Evolutionary conservation across 2,888 invertebrate genomes (phyloP), one percentile per base, ranked within the genome.

Genomic region (Aleiodes alternator): DNA sequence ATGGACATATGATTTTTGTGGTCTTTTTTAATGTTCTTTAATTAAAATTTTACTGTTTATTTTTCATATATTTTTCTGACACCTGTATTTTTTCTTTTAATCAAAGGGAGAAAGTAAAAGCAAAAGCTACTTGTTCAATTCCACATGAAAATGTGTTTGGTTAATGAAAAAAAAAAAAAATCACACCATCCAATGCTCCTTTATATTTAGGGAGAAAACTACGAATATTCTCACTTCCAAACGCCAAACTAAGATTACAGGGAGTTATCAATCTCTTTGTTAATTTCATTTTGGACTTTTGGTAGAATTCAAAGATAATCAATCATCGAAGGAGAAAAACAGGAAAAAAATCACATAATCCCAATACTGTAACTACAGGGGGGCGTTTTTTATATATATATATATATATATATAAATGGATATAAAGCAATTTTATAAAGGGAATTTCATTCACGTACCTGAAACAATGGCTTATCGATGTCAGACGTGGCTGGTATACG

Each of bases 401-500:
- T 6, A 2, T 34, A 3, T 23, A 38, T 38, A 38, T 55, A 14
- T 51, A 11, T 14, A 56, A 14, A 61, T 34, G 34, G 38, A 51
- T 53, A 51, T 38, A 31, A 43, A 43, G 31, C 38, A 50, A 23
- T 59, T n/a, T 69, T 34, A 16, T 66, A 51, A 56, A 31, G 8
- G 8, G 16, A 43, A 43, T 38, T 69, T 61, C 0, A 3, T 12
- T 59, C 43, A 64, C 84, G 84, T 89, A 94, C 94, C 92, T 94
- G 94, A 85, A 93, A 92, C 80, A 93, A 88, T 56, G 92, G 91
- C 82, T 92, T 90, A 82, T 92, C 92, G 80, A 85, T 84, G 78
- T 90, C 87, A 56, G 88, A 86, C 51, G 91, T 91, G 55, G 93
- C 92, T 69, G 96, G 96, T 83, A 96, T 94, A 87, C 93, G 94